Percentiles rank a stretch among this genome's conserved stretches.
These are phyloP conservation scores for Drosophila tsacasi DNA, from an alignment of 1,140 invertebrate species.

Conservation along the genomic window DNA sequence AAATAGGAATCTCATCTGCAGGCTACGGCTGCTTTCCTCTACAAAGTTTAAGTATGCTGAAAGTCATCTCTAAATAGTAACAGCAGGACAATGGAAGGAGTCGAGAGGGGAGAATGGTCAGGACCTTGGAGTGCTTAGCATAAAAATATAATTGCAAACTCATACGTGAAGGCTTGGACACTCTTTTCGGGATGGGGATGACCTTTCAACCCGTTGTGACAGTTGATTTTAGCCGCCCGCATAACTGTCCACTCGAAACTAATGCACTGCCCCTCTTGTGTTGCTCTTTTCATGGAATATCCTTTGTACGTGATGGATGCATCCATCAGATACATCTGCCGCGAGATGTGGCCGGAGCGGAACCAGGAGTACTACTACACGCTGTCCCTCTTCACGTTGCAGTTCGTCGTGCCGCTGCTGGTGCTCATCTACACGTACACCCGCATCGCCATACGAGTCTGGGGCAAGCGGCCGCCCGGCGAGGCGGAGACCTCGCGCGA, in stretches of 20 bases:
- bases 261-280: constrained; percentile 44
- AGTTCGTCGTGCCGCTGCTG: constrained; percentile 93
- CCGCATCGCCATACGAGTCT: constrained; percentile 94
- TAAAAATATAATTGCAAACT: constrained; percentile 37
- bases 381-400: constrained; percentile 91
- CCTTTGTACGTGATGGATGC: constrained; percentile 18
- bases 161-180: constrained; percentile 1
- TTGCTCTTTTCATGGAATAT: constrained; percentile 19
- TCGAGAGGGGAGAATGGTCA: not conserved
- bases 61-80: constrained; percentile 28
- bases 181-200: constrained; percentile 7
- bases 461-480: constrained; percentile 94
- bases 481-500: constrained; percentile 94
- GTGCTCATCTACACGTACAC: constrained; percentile 96
- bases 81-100: not conserved
- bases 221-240: constrained; percentile 19
- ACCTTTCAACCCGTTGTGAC: constrained; percentile 22
- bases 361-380: constrained; percentile 90
- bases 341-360: constrained; percentile 88
- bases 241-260: constrained; percentile 28
- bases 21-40: not conserved
- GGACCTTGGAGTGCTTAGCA: constrained; percentile 13
- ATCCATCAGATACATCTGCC: constrained; percentile 88
- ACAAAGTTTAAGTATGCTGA: not conserved
- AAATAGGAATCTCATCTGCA: constrained; percentile 26